Evolutionary conservation across 1,140 invertebrate genomes (phyloP), one percentile per base, ranked within the genome.

Genomic region (Conus betulinus): DNA sequence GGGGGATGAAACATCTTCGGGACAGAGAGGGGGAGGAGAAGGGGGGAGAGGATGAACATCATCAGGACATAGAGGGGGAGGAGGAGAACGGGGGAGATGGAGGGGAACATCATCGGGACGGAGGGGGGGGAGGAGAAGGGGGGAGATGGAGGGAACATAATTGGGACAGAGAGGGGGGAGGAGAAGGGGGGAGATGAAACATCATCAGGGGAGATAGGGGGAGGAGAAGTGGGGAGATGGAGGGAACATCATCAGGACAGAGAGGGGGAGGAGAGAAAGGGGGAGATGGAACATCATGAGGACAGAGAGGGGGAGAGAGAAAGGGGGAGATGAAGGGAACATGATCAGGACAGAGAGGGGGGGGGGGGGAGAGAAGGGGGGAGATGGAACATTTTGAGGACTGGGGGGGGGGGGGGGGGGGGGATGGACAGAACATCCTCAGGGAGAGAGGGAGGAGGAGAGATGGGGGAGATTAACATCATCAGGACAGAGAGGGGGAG

Each of bases 231-330:
- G n/a, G n/a, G n/a, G n/a, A n/a, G n/a, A n/a, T n/a, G n/a, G n/a
- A n/a, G n/a, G n/a, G n/a, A n/a, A n/a, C n/a, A n/a, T n/a, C n/a
- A n/a, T n/a, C n/a, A n/a, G n/a, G n/a, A n/a, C n/a, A n/a, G n/a
- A n/a, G n/a, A n/a, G n/a, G n/a, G n/a, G n/a, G n/a, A n/a, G n/a
- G n/a, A n/a, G n/a, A n/a, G n/a, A n/a, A n/a, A n/a, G 87, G 74
- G 87, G 88, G 89, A 90, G 87, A 89, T 67, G 87, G 88, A 87
- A 85, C 88, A 85, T 57, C 85, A 88, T 87, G 88, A 81, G 88
- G 81, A 90, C 27, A 90, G 81, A 89, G 87, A 89, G 87, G 67
- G 79, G 88, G 89, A 88, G 86, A 88, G 89, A 88, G 87, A 85
- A 71, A 78, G 25, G 84, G 79, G 84, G 87, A 88, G 20, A 90